Evolutionary conservation across 2,888 invertebrate genomes (phyloP).

Genomic region (Hoplodrina blanda): DNA sequence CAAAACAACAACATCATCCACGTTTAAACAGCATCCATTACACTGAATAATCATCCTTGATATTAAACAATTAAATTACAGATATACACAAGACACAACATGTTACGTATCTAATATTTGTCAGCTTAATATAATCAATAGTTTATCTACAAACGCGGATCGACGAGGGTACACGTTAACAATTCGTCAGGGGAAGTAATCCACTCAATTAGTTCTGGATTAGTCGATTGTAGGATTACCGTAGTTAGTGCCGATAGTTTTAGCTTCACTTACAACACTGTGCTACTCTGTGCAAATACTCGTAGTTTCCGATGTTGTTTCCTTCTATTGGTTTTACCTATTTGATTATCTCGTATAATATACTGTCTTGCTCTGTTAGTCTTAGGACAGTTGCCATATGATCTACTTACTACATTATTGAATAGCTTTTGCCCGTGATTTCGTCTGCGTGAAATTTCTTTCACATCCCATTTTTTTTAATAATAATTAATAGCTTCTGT

Average conservation of each 20-base stretch:
- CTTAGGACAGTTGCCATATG: not conserved
- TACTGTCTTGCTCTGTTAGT: not conserved
- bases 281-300: constrained; percentile 41
- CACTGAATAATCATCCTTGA: no score
- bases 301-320: constrained; percentile 18
- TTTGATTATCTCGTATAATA: constrained; percentile 5
- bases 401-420: not conserved
- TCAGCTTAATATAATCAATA: constrained; percentile 32
- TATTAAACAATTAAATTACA: no score
- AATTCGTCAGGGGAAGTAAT: constrained; percentile 72
- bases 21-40: no score
- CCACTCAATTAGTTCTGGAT: constrained; percentile 80
- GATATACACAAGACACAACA: not conserved
- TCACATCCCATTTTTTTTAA: no score
- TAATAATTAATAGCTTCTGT: no score
- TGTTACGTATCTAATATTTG: constrained; percentile 3
- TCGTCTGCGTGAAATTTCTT: no score
- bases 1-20: not conserved
- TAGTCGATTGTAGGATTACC: constrained; percentile 75
- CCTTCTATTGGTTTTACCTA: constrained; percentile 20
- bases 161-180: constrained; percentile 59
- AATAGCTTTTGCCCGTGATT: no score
- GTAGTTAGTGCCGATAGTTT: constrained; percentile 65
- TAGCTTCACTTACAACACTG: constrained; percentile 42
- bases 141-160: constrained; percentile 37